Evolutionary conservation across 2,888 invertebrate species (phyloP).

Genomic region (Marasmarcha lunaedactyla): DNA sequence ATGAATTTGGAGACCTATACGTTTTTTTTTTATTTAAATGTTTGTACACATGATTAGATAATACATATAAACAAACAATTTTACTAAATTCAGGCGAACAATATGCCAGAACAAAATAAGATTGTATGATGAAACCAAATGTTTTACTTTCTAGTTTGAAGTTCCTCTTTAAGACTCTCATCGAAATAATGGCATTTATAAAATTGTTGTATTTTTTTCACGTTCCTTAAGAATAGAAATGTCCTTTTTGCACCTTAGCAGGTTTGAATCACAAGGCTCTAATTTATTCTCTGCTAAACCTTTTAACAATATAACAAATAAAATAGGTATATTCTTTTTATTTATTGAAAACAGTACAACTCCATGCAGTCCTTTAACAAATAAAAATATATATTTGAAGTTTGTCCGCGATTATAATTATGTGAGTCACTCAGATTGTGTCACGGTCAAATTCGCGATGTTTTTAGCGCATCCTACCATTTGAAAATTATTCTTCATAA

Average conservation of each 20-base stretch:
- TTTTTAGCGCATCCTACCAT: not conserved
- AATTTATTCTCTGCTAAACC: not conserved
- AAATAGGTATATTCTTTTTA: not conserved
- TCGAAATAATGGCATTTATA: not conserved
- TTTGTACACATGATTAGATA: too few species aligned
- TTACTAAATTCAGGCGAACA: too few species aligned
- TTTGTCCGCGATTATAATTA: not conserved
- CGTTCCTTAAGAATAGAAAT: not conserved
- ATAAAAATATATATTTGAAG: not conserved
- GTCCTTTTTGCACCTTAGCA: conserved; percentile 2
- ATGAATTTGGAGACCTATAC: too few species aligned
- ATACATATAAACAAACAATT: too few species aligned
- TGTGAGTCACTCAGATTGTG: conserved; percentile 2
- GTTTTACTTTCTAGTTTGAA: too few species aligned
- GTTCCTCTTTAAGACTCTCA: not conserved
- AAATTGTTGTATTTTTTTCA: not conserved
- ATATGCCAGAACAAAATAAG: too few species aligned
- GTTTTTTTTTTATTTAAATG: too few species aligned
- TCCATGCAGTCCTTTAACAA: not conserved
- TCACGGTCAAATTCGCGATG: conserved; percentile 1
- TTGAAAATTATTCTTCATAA: conserved; percentile 1
- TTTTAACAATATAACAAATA: not conserved
- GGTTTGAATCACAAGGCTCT: conserved; percentile 2
- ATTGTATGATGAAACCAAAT: too few species aligned
- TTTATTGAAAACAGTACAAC: conserved; percentile 1